A percentile compares a stretch with the other conserved stretches of the same genome.
These are phyloP conservation scores for Eristalis pertinax DNA, from an alignment of 2,888 invertebrate genomes.

Conservation along the genomic window DNA sequence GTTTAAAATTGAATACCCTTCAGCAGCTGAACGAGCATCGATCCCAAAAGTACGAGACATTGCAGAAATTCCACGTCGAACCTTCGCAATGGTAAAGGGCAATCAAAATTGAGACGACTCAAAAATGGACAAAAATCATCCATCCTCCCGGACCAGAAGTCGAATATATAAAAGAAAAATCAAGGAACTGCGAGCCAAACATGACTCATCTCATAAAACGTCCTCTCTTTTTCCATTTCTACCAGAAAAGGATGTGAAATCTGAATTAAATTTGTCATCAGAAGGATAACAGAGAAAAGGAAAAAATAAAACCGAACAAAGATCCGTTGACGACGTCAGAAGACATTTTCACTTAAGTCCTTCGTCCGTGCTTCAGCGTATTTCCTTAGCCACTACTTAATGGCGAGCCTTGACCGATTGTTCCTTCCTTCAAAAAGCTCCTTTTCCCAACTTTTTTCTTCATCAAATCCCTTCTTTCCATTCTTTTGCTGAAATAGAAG, in stretches of 20 bases:
- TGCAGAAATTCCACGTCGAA: no score
- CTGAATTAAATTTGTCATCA: slow-evolving; percentile 59
- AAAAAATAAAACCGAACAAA: not conserved
- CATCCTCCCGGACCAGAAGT: no score
- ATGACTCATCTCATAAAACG: not conserved
- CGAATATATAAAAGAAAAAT: not conserved
- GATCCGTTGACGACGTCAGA: slow-evolving; percentile 15
- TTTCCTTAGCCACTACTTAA: not conserved
- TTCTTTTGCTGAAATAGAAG: not conserved
- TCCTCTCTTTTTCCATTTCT: not conserved
- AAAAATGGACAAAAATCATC: no score
- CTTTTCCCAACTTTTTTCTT: not conserved
- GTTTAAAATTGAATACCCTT: no score
- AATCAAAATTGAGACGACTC: no score
- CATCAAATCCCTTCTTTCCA: not conserved
- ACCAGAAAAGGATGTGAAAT: slow-evolving; percentile 17
- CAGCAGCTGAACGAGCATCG: no score
- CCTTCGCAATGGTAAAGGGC: no score
- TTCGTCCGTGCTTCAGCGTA: not conserved
- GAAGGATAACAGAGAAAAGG: slow-evolving; percentile 2
- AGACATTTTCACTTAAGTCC: slow-evolving; percentile 28
- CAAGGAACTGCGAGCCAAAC: not conserved
- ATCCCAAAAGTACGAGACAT: no score
- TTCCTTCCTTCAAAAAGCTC: slow-evolving; percentile 1
- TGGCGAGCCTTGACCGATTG: slow-evolving; percentile 18